Evolutionary conservation across 2,113 vertebrate genomes (phyloP).

Genomic region (Oceanodroma tethys): DNA sequence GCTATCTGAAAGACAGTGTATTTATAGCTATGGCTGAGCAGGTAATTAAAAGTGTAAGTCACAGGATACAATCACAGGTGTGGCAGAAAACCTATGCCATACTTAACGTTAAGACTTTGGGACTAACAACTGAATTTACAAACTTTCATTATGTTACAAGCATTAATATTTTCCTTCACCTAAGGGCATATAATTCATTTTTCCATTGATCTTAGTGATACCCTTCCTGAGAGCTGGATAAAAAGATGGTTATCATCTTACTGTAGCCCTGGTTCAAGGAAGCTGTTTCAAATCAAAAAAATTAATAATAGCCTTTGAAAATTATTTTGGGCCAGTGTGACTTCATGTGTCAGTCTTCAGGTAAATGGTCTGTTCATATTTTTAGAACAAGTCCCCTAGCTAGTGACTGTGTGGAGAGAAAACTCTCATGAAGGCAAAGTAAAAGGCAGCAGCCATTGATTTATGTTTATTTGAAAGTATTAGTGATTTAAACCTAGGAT

Average conservation of each 20-base stretch:
- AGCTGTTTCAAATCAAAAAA: background rate
- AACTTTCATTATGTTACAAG: background rate
- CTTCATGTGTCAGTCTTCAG: background rate
- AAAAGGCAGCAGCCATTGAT: background rate
- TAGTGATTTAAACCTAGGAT: background rate
- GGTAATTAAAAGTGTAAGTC: constrained; percentile 31
- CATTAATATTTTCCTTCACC: background rate
- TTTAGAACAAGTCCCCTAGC: background rate
- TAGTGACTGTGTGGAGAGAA: background rate
- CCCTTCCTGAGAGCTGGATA: background rate
- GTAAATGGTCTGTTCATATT: background rate
- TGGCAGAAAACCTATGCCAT: background rate
- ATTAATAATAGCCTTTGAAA: background rate
- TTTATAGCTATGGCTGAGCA: background rate
- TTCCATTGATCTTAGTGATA: background rate
- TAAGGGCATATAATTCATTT: background rate
- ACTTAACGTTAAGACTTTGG: background rate
- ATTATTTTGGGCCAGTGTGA: background rate
- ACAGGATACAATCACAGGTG: background rate
- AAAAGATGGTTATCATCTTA: background rate
- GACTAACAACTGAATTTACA: background rate
- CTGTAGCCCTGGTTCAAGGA: background rate
- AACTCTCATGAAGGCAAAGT: background rate
- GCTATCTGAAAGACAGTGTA: background rate
- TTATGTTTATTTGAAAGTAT: background rate